Evolutionary conservation across 2,797 vertebrate species (phyloP).

Genomic region (Falco berigora): DNA sequence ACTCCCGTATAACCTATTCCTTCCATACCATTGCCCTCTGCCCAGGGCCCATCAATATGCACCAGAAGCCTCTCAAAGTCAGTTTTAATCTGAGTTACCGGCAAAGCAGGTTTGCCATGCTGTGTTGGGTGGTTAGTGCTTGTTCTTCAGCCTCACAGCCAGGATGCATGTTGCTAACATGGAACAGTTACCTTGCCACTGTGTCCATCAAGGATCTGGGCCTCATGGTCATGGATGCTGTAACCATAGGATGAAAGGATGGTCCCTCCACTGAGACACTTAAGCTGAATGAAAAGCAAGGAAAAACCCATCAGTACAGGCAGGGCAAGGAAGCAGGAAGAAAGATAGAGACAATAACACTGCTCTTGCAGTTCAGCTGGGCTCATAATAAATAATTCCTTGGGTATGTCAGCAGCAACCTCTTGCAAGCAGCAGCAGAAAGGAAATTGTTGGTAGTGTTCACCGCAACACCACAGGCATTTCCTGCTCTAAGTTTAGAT

Average conservation of each 20-base stretch:
- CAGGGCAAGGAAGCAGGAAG: background rate
- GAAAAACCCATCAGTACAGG: background rate
- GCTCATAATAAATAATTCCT: background rate
- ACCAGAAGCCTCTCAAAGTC: background rate
- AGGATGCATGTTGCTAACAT: accelerated
- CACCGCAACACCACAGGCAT: conserved; percentile 23
- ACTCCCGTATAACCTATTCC: background rate
- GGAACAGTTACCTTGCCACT: background rate
- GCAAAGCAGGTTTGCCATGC: background rate
- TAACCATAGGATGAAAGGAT: background rate
- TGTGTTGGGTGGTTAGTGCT: background rate
- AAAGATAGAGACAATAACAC: background rate
- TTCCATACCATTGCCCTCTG: background rate
- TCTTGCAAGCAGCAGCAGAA: background rate
- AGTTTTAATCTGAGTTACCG: background rate
- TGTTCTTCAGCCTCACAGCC: background rate
- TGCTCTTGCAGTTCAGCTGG: background rate
- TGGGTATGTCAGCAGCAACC: background rate
- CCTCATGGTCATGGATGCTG: background rate
- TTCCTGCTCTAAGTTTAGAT: conserved; percentile 39
- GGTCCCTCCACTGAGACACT: background rate
- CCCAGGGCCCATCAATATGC: no score
- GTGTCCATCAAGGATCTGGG: background rate
- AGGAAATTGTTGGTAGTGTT: background rate
- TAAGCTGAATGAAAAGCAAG: background rate